Conservation (phyloP, 1,140 invertebrate genomes). For the Nasonia vitripennis region DNA sequence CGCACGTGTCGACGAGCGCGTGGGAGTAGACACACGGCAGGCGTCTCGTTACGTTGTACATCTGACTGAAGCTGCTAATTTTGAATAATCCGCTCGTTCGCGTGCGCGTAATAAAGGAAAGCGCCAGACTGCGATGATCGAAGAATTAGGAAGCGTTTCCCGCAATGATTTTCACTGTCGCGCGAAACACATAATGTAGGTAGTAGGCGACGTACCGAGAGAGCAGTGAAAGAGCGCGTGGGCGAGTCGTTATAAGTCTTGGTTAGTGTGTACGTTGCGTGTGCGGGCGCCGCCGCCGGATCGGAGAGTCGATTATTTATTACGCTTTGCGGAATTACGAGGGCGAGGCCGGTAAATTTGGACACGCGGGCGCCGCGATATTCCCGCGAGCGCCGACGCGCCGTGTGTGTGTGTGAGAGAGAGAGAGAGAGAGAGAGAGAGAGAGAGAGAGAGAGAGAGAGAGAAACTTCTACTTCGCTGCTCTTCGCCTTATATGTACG, state of each 20-base stretch:
- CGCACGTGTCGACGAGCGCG: slow-evolving; percentile 12
- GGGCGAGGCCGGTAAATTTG: slow-evolving; percentile 34
- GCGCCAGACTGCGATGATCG: too few species aligned
- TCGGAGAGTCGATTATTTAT: slow-evolving; percentile 28
- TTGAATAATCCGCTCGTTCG: too few species aligned
- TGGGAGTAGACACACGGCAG: neutral
- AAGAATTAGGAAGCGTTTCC: neutral
- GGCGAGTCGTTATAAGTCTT: slow-evolving; percentile 3
- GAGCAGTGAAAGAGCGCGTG: neutral
- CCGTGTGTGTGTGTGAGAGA: too few species aligned
- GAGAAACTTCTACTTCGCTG: slow-evolving; percentile 14
- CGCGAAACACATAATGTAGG: too few species aligned
- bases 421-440: neutral
- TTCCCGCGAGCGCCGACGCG: slow-evolving; percentile 2
- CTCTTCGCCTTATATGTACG: slow-evolving; percentile 29
- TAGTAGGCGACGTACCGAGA: neutral
- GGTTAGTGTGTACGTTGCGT: neutral
- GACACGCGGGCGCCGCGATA: neutral
- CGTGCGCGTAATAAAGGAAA: too few species aligned
- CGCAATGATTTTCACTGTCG: neutral
- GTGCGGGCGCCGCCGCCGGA: neutral
- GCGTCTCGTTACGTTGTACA: neutral
- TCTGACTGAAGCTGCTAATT: too few species aligned
- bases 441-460: neutral
- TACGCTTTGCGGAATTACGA: slow-evolving; percentile 38